A percentile compares a stretch with the other conserved stretches of the same genome.
Conservation (phyloP, 2,888 invertebrate species). For the Cataglyphis cursor region DNA sequence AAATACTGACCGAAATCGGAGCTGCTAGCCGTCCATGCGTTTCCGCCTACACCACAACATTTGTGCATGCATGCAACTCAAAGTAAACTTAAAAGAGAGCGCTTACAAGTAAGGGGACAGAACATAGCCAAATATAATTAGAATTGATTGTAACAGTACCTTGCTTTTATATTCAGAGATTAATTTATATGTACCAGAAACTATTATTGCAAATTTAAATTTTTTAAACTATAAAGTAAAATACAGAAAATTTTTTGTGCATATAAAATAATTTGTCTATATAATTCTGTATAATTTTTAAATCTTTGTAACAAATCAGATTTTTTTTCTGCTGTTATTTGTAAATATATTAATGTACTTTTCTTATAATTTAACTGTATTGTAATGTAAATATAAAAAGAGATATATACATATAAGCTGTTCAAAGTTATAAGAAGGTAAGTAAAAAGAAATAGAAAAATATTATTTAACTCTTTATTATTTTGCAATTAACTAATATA, state of each 20-base stretch:
- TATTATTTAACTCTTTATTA: conserved; percentile 44
- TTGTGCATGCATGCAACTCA: conserved; percentile 85
- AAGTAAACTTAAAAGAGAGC: conserved; percentile 76
- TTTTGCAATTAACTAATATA: conserved; percentile 44
- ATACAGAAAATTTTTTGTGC: conserved; percentile 10
- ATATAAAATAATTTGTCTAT: background rate
- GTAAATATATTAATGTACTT: background rate
- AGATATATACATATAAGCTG: background rate
- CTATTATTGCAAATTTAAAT: background rate
- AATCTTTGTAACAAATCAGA: background rate
- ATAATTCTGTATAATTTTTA: background rate
- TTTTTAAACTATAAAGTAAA: background rate
- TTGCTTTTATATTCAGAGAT: conserved; percentile 42
- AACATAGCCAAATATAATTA: conserved; percentile 51
- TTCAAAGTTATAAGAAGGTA: conserved; percentile 26
- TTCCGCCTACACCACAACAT: conserved; percentile 90
- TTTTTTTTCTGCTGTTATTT: background rate
- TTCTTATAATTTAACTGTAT: background rate
- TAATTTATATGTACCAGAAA: conserved; percentile 18
- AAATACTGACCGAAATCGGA: conserved; percentile 97
- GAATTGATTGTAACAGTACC: conserved; percentile 39
- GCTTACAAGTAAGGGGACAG: conserved; percentile 62
- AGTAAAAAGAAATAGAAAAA: conserved; percentile 30
- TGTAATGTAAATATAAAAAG: background rate
- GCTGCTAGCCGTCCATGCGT: conserved; percentile 96